Percentiles rank a stretch among this genome's conserved stretches.
Conservation (phyloP, 2,797 vertebrate genomes). For the Sarcophilus harrisii region DNA sequence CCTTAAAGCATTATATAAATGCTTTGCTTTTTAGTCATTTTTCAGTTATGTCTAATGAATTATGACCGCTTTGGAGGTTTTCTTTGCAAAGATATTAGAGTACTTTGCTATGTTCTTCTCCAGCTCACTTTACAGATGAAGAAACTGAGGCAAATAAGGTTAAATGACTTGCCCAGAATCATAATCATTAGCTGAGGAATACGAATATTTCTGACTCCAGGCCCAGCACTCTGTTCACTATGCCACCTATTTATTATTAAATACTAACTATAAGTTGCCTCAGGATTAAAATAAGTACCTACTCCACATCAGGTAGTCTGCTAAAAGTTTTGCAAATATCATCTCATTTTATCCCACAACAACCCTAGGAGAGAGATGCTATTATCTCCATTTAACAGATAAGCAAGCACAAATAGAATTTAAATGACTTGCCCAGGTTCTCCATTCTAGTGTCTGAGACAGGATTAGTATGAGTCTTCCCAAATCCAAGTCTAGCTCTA, state of each 20-base stretch:
- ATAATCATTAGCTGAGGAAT: background rate
- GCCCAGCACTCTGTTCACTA: background rate
- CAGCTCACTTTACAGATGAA: background rate
- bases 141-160: background rate
- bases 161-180: background rate
- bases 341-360: background rate
- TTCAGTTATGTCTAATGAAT: background rate
- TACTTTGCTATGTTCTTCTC: background rate
- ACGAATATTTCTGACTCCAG: background rate
- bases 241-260: background rate
- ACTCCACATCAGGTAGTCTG: background rate
- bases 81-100: background rate
- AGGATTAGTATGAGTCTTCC: background rate
- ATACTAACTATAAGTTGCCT: background rate
- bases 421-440: background rate
- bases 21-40: background rate
- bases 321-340: background rate
- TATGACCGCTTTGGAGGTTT: background rate
- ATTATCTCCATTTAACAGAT: background rate
- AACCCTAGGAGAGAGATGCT: background rate
- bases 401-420: background rate
- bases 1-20: background rate
- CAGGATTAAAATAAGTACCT: background rate
- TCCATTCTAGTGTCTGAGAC: background rate
- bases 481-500: background rate